Base-by-base conservation (phyloP, 2,113 vertebrate genomes). In the Oncorhynchus gorbuscha region DNA sequence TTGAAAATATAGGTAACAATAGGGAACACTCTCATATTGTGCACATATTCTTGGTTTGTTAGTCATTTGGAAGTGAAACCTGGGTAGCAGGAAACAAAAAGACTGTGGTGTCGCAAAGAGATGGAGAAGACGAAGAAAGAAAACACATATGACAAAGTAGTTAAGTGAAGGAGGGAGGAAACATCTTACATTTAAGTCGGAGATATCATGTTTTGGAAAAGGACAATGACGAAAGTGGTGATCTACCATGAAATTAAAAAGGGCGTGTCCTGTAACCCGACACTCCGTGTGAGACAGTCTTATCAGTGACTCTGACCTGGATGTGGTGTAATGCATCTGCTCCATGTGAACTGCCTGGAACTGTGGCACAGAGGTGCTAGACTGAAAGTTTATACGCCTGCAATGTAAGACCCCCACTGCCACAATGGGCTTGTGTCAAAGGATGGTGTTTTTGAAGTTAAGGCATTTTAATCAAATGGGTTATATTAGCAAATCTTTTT, bases 191-290 rank as follows among this genome's bases (percentile, higher is more conserved):
- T 61, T 75, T 45, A 24, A 45, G 20, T 14, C 22, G 45, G 39
- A n/a, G 20, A 72, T 78, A 75, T 76, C 59, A 2, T 20, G 69
- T 81, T 87, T 78, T 71, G 72, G 62, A 2, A 28, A 30, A 55
- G 51, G 76, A 81, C 20, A 58, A 71, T 76, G 71, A 26, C 59
- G 69, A 61, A 77, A 76, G 67, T 69, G 71, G 59, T 67, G 82
- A 51, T 78, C 77, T 0, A 6, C 51, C 74, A 74, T 78, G 55
- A 85, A 88, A 79, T 83, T 74, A 81, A 85, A 77, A 77, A 74
- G 88, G 89, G 79, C 59, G 83, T 83, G 74, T 83, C 71, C 67
- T 76, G 89, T 83, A 92, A 92, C 74, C 77, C 61, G 81, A 93
- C 68, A 82, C 86, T 71, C 14, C 13, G 32, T 70, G 75, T 12